Evolutionary conservation across 2,888 invertebrate species (phyloP), one percentile per base, ranked within the genome.

Genomic region (Lucinisca nassula): DNA sequence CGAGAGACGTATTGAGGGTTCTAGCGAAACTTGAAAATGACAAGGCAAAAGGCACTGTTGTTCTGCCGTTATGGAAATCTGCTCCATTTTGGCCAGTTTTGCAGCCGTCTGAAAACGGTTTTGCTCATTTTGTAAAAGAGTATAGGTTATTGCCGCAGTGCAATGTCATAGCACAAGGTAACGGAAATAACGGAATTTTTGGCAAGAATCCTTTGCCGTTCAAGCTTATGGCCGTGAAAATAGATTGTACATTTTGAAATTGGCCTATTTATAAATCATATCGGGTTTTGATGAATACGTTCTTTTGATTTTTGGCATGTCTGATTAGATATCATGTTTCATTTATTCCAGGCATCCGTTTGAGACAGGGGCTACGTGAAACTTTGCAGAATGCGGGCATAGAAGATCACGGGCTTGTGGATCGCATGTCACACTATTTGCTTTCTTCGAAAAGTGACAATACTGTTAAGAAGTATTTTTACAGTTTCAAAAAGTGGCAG

Each of bases 401-500:
- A 6, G 32, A 40, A 3, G 55, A 12, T 17, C 17, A 17, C 1
- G 17, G 17, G 1, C 76, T 79, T 30, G 61, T 40, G 17, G 77
- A 49, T 35, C 27, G 79, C 32, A 87, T 87, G 84, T 76, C 82
- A 2, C 37, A 30, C n/a, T 72, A 55, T n/a, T 32, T 83, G 40
- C 32, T 78, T 17, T 14, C 12, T 6, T 80, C 82, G 3, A 84
- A 32, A 61, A 88, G 85, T 82, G 83, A 87, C 32, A 82, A 74
- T 40, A 84, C 87, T 51, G 40, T 37, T 14, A 82, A 40, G 32
- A 87, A 87, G 55, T 87, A 84, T 38, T 55, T 73, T 6, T 40
- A 27, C 49, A 80, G 80, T 78, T 84, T 87, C 37, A 77, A 77
- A 17, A 87, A 84, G 37, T 87, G 87, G 87, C 76, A 87, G 38